These are phyloP conservation scores for Calcarius lapponicus DNA, from an alignment of 2,797 vertebrate species.

Conservation along the genomic window DNA sequence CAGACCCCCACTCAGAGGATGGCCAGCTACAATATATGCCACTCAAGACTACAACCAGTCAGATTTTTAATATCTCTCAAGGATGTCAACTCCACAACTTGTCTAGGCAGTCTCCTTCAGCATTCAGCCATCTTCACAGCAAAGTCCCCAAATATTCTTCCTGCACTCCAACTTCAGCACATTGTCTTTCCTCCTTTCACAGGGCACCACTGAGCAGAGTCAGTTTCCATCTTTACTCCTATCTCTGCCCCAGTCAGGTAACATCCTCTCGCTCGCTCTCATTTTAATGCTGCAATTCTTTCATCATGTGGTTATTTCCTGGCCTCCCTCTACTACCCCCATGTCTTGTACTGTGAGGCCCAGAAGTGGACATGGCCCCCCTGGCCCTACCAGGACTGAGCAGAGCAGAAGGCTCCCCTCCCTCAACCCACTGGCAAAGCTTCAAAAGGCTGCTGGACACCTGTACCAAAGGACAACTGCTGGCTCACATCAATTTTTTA, in stretches of 20 bases:
- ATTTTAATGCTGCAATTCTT: not conserved
- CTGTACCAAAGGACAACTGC: not conserved
- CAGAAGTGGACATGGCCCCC: rapidly evolving
- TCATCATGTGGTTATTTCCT: not conserved
- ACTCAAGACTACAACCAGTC: not conserved
- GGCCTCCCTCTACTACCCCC: not conserved
- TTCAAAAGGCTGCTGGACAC: not conserved
- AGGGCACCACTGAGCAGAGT: not conserved
- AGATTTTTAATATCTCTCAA: not conserved
- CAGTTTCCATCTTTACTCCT: not conserved
- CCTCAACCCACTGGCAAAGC: not conserved
- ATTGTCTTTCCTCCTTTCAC: not conserved
- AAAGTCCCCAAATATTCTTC: not conserved
- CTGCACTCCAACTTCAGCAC: not conserved
- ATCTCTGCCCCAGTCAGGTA: not conserved
- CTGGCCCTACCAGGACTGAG: not conserved
- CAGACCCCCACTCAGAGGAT: not conserved
- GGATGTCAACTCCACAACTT: not conserved
- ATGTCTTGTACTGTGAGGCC: not conserved
- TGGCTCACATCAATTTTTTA: not conserved
- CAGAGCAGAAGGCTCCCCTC: not conserved
- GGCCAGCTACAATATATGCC: not conserved
- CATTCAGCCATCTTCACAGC: not conserved
- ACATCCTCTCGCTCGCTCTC: not conserved
- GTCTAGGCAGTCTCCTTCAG: not conserved